These are phyloP conservation scores for Elachura formosa DNA, from an alignment of 2,113 vertebrate species.

Conservation along the genomic window DNA sequence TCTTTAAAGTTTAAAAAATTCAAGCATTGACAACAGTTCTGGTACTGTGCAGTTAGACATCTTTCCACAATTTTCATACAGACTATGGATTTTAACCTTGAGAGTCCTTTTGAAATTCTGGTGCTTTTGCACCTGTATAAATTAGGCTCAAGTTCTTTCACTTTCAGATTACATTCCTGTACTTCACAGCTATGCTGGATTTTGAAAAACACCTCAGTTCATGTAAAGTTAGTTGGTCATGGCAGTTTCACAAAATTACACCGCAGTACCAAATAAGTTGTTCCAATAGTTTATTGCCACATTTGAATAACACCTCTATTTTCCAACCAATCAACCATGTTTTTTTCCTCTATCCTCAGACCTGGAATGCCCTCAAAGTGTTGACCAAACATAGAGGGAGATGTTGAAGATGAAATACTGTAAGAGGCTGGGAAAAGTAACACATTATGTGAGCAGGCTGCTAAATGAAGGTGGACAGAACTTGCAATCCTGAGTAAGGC, in stretches of 20 bases:
- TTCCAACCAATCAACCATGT: background rate
- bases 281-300: background rate
- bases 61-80: background rate
- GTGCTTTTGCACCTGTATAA: background rate
- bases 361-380: background rate
- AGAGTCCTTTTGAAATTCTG: background rate
- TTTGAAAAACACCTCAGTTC: background rate
- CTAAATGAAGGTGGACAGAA: background rate
- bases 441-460: background rate
- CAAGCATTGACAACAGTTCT: background rate
- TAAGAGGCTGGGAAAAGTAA: background rate
- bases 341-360: background rate
- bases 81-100: background rate
- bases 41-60: background rate
- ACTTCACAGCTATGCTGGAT: background rate
- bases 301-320: background rate
- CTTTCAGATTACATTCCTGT: background rate
- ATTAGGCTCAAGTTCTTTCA: background rate
- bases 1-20: background rate
- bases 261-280: background rate
- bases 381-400: background rate
- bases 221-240: background rate
- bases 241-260: background rate
- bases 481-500: background rate
- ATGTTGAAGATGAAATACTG: background rate